Conservation (phyloP, 2,113 vertebrate genomes). For the Hydropotes inermis region DNA sequence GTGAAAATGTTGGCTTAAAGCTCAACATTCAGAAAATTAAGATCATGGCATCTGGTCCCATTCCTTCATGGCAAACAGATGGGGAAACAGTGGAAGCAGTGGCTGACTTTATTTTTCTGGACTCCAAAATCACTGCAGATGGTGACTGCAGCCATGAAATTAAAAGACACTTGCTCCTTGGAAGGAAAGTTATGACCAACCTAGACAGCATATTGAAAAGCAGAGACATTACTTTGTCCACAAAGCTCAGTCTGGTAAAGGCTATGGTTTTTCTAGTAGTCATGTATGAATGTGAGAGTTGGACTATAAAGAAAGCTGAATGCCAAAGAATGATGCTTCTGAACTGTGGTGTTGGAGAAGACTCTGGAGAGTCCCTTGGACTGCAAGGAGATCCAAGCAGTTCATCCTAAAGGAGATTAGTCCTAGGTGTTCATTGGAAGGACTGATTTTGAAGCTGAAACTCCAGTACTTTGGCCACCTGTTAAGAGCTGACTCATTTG, state of each 20-base stretch:
- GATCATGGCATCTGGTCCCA: neutral
- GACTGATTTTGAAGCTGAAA: neutral
- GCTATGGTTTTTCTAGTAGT: neutral
- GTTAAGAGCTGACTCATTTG: neutral
- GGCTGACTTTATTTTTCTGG: neutral
- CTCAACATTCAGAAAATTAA: neutral
- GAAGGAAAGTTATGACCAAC: neutral
- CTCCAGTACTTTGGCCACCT: neutral
- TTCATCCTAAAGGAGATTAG: neutral
- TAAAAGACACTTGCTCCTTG: neutral
- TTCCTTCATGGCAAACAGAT: neutral
- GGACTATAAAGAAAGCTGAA: neutral
- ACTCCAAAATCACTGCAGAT: neutral
- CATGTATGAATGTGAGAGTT: neutral
- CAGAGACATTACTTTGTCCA: neutral
- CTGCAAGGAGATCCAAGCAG: neutral
- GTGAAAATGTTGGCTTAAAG: neutral
- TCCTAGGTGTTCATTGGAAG: neutral
- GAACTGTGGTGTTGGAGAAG: neutral
- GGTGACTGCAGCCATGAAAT: neutral
- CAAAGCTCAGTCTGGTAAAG: neutral
- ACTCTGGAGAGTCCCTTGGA: neutral
- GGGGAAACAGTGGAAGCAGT: neutral
- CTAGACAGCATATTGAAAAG: neutral
- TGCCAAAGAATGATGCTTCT: neutral